phyloP scores from a whole-genome alignment of 2,888 invertebrate species.

The Dynastes tityus region DNA sequence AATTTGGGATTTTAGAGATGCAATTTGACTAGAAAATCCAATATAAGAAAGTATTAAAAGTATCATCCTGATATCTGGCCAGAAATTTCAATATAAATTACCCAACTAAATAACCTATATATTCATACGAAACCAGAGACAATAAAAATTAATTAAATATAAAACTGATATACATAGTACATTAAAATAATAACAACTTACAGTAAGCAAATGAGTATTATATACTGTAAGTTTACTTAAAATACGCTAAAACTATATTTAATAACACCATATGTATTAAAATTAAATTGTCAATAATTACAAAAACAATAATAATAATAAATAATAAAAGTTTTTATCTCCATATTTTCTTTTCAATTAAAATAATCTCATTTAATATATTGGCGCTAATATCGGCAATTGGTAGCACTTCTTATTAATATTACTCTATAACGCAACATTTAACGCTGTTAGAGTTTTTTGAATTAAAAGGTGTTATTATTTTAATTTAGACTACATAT shows the following conservation, averaged over 20 bases:
- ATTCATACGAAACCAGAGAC: neutral
- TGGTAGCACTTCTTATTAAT: no score
- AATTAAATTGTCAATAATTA: neutral
- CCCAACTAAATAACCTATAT: slow-evolving; percentile 18
- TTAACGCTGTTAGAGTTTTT: neutral
- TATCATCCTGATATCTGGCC: slow-evolving; percentile 47
- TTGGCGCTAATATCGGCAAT: neutral
- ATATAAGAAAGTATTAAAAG: slow-evolving; percentile 32
- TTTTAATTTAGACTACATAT: slow-evolving; percentile 40
- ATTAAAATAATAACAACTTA: slow-evolving; percentile 41
- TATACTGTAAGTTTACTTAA: neutral
- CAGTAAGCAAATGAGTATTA: neutral
- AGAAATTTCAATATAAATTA: slow-evolving; percentile 27
- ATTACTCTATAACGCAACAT: neutral
- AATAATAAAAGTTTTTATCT: neutral
- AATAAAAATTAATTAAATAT: slow-evolving; percentile 8
- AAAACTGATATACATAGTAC: slow-evolving; percentile 24
- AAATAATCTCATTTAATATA: no score
- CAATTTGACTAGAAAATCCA: slow-evolving; percentile 62
- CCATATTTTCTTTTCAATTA: no score
- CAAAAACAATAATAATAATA: neutral
- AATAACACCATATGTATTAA: neutral
- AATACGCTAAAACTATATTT: slow-evolving; percentile 4
- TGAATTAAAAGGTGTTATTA: slow-evolving; percentile 25
- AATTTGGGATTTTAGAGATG: slow-evolving; percentile 60